A percentile compares a stretch with the other conserved stretches of the same genome.
Evolutionary conservation across 30 jellyfish, hydroid and myxozoan species (phyloP).

Genomic region (Phacellophora camtschatica): DNA sequence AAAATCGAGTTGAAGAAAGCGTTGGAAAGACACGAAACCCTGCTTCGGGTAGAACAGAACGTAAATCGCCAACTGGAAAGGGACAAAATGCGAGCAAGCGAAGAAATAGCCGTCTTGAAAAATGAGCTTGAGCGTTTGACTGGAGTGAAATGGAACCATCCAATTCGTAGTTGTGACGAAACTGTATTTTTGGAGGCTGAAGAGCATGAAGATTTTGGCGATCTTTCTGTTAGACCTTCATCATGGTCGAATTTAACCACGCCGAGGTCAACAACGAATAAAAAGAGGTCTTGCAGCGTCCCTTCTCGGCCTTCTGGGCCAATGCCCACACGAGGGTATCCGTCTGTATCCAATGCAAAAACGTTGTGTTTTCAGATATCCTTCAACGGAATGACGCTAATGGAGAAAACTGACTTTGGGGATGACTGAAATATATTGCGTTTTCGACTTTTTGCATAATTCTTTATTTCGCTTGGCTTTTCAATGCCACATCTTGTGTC

Average conservation of each 20-base stretch:
- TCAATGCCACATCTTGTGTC: too few species aligned
- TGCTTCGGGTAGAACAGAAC: slow-evolving; percentile 42
- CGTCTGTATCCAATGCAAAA: slow-evolving; percentile 69
- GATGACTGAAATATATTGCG: background rate
- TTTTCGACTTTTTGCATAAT: too few species aligned
- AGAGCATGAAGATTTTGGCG: slow-evolving; percentile 8
- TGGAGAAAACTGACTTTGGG: slow-evolving; percentile 63
- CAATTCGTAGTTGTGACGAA: background rate
- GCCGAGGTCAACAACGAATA: background rate
- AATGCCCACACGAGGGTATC: slow-evolving; percentile 17
- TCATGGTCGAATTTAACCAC: slow-evolving; percentile 45
- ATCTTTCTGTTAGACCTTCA: slow-evolving; percentile 18
- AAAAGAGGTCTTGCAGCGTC: slow-evolving; percentile 34
- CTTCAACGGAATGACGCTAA: slow-evolving; percentile 59
- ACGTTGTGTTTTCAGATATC: slow-evolving; percentile 74
- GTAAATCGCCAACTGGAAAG: slow-evolving; percentile 37
- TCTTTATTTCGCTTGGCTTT: too few species aligned
- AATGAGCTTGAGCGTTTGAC: slow-evolving; percentile 25
- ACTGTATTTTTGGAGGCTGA: background rate
- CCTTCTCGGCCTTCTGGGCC: slow-evolving; percentile 47
- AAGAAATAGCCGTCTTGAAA: slow-evolving; percentile 25
- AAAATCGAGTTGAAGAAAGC: slow-evolving; percentile 41
- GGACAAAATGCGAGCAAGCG: slow-evolving; percentile 12
- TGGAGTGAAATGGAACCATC: background rate
- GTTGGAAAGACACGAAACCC: slow-evolving; percentile 31